phyloP scores from a whole-genome alignment of 2,888 invertebrate genomes.

The Eilema griseolum region DNA sequence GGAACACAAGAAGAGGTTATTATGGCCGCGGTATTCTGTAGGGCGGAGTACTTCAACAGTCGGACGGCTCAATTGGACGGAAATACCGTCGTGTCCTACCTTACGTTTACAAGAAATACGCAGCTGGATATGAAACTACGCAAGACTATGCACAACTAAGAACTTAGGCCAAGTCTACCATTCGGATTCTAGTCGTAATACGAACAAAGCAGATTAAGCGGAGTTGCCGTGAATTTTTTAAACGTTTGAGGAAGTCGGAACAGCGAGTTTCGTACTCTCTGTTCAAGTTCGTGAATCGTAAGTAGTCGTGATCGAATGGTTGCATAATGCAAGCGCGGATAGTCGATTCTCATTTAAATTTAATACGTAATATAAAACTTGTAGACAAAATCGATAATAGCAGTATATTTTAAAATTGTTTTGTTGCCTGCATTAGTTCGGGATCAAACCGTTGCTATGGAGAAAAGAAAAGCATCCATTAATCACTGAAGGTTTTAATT shows the following conservation, averaged over 20 bases:
- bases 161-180: constrained; percentile 7
- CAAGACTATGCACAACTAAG: constrained; percentile 10
- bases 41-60: too few relatives aligned
- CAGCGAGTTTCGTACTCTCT: constrained; percentile 8
- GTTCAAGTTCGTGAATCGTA: constrained; percentile 40
- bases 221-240: constrained; percentile 36
- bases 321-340: constrained; percentile 33
- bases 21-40: too few relatives aligned
- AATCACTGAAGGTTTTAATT: not conserved
- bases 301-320: constrained; percentile 31
- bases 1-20: too few relatives aligned
- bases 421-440: not conserved
- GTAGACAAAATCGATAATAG: constrained; percentile 39
- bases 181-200: constrained; percentile 22
- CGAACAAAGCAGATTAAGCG: constrained; percentile 31
- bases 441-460: not conserved
- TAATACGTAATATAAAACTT: constrained; percentile 38
- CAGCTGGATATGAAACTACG: too few relatives aligned
- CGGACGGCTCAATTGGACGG: too few relatives aligned
- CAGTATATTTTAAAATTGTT: not conserved
- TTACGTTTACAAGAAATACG: not conserved
- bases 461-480: not conserved
- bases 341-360: constrained; percentile 41
- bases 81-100: too few relatives aligned
- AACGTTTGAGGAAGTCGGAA: constrained; percentile 30